A percentile compares a stretch with the other conserved stretches of the same genome.
These are phyloP conservation scores for Trichogramma dendrolimi DNA, from an alignment of 2,888 invertebrate genomes.

Conservation along the genomic window DNA sequence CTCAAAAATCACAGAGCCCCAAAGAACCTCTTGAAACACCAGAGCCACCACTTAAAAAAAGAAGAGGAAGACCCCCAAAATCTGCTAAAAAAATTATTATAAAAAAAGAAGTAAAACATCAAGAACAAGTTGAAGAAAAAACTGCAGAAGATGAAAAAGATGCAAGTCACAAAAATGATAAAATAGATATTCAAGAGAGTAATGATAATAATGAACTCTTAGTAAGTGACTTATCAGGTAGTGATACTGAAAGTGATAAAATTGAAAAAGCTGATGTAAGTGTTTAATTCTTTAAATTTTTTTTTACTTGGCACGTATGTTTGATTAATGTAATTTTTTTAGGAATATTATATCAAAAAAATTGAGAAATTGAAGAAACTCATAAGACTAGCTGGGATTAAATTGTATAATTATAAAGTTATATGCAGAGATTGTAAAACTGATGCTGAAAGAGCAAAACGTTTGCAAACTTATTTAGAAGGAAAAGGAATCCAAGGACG, in stretches of 20 bases:
- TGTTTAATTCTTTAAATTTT: background rate
- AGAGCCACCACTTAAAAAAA: constrained; percentile 20
- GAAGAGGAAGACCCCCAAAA: constrained; percentile 30
- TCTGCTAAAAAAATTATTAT: constrained; percentile 28
- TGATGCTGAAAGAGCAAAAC: constrained; percentile 34
- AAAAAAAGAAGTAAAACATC: constrained; percentile 20
- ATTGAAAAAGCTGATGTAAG: constrained; percentile 24
- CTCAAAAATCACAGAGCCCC: constrained; percentile 10
- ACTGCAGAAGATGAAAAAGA: constrained; percentile 21
- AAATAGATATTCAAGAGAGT: constrained; percentile 18
- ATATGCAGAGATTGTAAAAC: constrained; percentile 40
- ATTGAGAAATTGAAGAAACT: constrained; percentile 41
- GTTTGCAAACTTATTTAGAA: constrained; percentile 39
- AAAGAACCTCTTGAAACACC: constrained; percentile 30
- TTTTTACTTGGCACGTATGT: constrained; percentile 1
- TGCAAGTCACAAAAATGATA: constrained; percentile 27
- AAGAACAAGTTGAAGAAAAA: constrained; percentile 31
- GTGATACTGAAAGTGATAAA: constrained; percentile 30
- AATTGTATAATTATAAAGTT: constrained; percentile 38
- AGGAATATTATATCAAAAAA: constrained; percentile 33
- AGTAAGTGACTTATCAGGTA: constrained; percentile 28
- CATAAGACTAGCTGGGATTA: constrained; percentile 40
- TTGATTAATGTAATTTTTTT: constrained; percentile 20
- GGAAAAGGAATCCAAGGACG: constrained; percentile 41
- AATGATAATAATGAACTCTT: constrained; percentile 21